Base-by-base conservation (phyloP, 2,797 vertebrate species). In the Tarsius wallacei region DNA sequence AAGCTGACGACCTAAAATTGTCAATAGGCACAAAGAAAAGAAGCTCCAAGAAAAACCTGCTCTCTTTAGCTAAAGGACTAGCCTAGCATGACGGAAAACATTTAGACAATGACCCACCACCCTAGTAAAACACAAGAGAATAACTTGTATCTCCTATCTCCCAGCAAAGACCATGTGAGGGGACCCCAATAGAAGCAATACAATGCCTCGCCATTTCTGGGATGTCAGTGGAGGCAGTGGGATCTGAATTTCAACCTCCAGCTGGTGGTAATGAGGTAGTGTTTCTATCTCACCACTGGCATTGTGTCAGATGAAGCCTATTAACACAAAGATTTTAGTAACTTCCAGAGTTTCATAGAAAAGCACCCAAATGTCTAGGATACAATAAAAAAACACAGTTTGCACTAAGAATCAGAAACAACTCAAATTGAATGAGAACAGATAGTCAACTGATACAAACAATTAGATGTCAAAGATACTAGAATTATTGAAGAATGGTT, bases 161-260 rank as follows among this genome's bases (percentile, higher is more conserved):
- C 12, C 17, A 82, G 66, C n/a, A 63, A 63, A 82, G 13, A 24
- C 47, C 21, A 36, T 0, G 3, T 9, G 28, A 21, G 28, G 31
- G 42, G 6, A 42, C 26, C 24, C 66, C 36, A 74, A 0, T 0
- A 13, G n/a, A 0, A 51, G 22, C 47, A n/a, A 51, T 0, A 53
- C n/a, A 31, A 73, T 13, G 5, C 24, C n/a, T 1, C 22, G 11
- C 57, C 2, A 51, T 3, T 26, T 21, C 36, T 42, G 24, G 14
- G 14, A 26, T 42, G 5, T n/a, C 84, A 61, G 5, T 7, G 15
- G 24, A 57, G 57, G 14, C 36, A 8, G 17, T 31, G n/a, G 33
- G 47, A 2, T 53, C n/a, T 53, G 47, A 13, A 57, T 16, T 28
- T 64, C 13, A 36, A 17, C 17, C 59, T 57, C 66, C 33, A 47